Evolutionary conservation across 2,113 vertebrate genomes (phyloP), one percentile per base, ranked within the genome.

Genomic region (Melanotaenia duboulayi): DNA sequence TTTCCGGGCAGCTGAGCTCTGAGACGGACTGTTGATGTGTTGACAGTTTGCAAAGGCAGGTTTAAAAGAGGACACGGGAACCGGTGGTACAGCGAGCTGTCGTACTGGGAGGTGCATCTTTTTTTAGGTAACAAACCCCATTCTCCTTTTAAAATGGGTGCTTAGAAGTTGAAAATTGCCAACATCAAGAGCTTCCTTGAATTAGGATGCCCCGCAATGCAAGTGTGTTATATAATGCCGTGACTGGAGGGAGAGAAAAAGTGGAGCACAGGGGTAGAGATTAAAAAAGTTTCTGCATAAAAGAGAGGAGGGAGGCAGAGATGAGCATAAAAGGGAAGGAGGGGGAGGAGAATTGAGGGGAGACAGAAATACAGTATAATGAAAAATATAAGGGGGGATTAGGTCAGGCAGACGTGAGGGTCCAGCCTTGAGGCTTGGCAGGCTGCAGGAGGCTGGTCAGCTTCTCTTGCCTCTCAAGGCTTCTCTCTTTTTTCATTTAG

Each of bases 181-280:
- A 75, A 89, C 90, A 89, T 86, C 87, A 87, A 90, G 89, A 87
- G 86, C 87, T 80, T 82, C 83, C 86, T 86, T 87, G 87, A 90
- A 87, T 87, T 83, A 87, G 84, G 76, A 84, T 81, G 78, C 82
- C 84, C 87, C 20, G 73, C 77, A 58, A 85, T 83, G 88, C 79
- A 75, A 85, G 81, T 68, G 78, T 60, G 83, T 91, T 92, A 91
- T 87, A 89, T 91, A 89, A 92, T 65, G 79, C 76, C 65, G 73
- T 89, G 89, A 87, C 89, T 89, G 86, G 84, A 92, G 90, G 87
- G 85, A 83, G 87, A 85, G 71, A 63, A 35, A 86, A 91, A 90
- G 91, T 90, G 65, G 87, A 91, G 87, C 88, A 89, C 84, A 80
- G 85, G 85, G 89, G 83, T 78, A 86, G 87, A 85, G 85, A 88